These are phyloP conservation scores for Junco hyemalis DNA, from an alignment of 2,113 vertebrate genomes.

Conservation along the genomic window DNA sequence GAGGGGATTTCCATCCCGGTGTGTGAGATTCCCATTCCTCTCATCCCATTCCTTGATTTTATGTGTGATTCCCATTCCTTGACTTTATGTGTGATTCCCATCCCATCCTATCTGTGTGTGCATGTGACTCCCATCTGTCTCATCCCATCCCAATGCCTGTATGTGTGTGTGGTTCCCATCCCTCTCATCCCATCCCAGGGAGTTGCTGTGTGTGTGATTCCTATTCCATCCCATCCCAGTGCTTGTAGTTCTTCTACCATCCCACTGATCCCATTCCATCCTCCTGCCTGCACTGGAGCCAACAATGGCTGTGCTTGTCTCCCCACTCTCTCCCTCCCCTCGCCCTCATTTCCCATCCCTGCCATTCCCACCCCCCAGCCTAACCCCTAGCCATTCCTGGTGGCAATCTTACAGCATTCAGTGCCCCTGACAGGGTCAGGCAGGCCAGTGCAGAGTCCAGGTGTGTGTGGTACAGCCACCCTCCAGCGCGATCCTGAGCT, in stretches of 20 bases:
- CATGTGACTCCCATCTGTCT: not conserved
- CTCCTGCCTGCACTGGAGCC: not conserved
- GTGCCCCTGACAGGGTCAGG: slow-evolving; percentile 92
- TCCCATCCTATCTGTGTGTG: not conserved
- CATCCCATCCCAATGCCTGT: not conserved
- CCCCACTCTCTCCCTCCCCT: fast-evolving
- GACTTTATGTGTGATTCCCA: not conserved
- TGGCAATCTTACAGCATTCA: slow-evolving; percentile 83
- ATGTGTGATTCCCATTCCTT: not conserved
- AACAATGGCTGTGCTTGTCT: not conserved
- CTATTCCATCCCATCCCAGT: not conserved
- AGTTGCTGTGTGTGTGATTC: not conserved
- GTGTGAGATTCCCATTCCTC: not conserved
- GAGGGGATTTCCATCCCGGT: not conserved
- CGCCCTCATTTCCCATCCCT: not conserved
- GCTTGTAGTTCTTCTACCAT: not conserved
- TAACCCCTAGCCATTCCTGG: not conserved
- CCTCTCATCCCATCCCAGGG: not conserved
- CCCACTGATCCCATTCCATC: not conserved
- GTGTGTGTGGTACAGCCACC: slow-evolving; percentile 90
- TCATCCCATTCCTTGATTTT: not conserved
- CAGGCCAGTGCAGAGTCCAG: slow-evolving; percentile 87
- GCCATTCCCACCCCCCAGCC: too few relatives aligned
- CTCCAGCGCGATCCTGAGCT: slow-evolving; percentile 89
- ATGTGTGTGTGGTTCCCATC: not conserved